Base-by-base conservation (phyloP, 2,888 invertebrate species). In the Noctua janthina region DNA sequence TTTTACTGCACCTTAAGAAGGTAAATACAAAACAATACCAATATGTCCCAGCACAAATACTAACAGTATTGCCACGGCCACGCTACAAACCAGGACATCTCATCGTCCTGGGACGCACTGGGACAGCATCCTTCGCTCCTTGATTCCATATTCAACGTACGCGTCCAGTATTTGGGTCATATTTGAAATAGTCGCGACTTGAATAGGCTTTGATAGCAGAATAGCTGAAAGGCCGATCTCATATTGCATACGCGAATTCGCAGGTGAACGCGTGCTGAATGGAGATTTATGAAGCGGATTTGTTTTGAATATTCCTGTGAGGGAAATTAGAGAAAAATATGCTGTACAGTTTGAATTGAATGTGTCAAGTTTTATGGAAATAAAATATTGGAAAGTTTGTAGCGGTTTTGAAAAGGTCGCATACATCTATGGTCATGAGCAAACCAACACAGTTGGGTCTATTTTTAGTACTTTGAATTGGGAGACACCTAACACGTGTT, bases 81-180 rank as follows among this genome's bases (percentile, higher is more conserved):
- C 8, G n/a, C 76, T 76, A 78, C 69, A 43, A 13, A 35, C 51
- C 39, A 54, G 43, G 43, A 59, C 59, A 17, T 59, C 72, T 20
- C 68, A 2, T 43, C 69, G 83, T 76, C 70, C 70, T 62, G 86
- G 86, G 86, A 87, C 76, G 35, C 72, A 74, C 67, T 39, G 72
- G n/a, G 35, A 66, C 79, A 62, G 49, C 74, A 74, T 75, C 76
- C 80, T 75, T 39, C 59, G 64, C 54, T 85, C 80, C 80, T 82
- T 81, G 89, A 90, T 90, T 88, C 87, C 83, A 80, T 82, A 88
- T 87, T 88, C 84, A 81, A 76, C 77, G 79, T 69, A 82, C 23
- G 51, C 78, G 88, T 86, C 87, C 87, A 84, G 85, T 89, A 93
- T 93, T 92, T 91, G 89, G 92, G 93, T 92, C 93, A 93, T 91